phyloP scores from a whole-genome alignment of 92 coral and sea anemone species.

The Heteractis magnifica region DNA sequence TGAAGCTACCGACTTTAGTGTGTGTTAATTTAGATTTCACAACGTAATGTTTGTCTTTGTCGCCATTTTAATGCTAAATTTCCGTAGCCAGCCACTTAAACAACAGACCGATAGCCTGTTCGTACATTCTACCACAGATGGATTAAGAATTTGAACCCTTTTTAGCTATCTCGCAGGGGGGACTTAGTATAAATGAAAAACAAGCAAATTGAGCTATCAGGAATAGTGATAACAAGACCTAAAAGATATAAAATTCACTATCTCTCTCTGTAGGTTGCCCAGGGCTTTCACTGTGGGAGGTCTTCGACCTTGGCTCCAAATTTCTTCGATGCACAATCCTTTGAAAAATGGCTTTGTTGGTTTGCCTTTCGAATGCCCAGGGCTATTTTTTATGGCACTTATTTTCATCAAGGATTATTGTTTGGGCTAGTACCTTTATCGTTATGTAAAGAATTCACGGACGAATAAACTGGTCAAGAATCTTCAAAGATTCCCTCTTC shows the following conservation, averaged over 20 bases:
- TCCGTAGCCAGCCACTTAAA: background rate
- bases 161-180: background rate
- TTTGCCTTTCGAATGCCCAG: slow-evolving; percentile 14
- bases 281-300: slow-evolving; percentile 35
- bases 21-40: background rate
- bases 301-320: slow-evolving; percentile 47
- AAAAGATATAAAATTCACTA: background rate
- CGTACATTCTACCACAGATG: background rate
- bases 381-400: slow-evolving; percentile 3
- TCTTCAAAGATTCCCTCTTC: background rate
- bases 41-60: background rate
- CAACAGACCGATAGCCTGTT: background rate
- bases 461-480: background rate
- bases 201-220: background rate
- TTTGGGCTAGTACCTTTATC: background rate
- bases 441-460: background rate
- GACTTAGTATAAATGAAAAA: background rate
- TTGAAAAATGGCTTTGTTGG: background rate
- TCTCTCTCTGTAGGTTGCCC: background rate
- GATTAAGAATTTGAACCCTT: background rate
- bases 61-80: background rate
- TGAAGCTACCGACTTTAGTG: slow-evolving; percentile 4
- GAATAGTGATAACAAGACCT: background rate
- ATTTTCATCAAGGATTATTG: slow-evolving; percentile 9
- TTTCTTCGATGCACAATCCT: background rate